phyloP scores from a whole-genome alignment of 1,140 invertebrate genomes.

The Drosophila repleta region DNA sequence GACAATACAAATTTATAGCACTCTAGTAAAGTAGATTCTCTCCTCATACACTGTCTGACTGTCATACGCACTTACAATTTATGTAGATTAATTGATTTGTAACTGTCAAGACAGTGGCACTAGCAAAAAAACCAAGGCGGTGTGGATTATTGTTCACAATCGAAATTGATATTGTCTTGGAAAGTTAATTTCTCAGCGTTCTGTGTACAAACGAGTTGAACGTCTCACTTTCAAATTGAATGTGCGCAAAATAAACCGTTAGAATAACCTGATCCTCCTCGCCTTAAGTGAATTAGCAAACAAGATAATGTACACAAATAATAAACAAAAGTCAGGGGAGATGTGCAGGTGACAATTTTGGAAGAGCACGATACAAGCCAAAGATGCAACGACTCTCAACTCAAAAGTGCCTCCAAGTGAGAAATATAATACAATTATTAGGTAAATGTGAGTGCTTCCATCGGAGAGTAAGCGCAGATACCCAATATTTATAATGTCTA shows the following conservation, averaged over 20 bases:
- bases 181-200: no score
- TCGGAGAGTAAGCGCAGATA: not conserved
- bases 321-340: not conserved
- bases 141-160: no score
- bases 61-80: not conserved
- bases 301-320: not conserved
- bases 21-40: not conserved
- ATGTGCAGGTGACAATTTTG: not conserved
- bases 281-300: not conserved
- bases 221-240: not conserved
- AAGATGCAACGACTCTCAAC: not conserved
- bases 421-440: not conserved
- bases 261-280: not conserved
- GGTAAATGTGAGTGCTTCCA: not conserved
- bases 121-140: no score
- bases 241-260: constrained; percentile 2
- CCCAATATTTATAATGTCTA: constrained; percentile 8
- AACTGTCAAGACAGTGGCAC: not conserved
- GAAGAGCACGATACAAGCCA: not conserved
- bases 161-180: no score
- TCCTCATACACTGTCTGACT: no score
- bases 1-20: constrained; percentile 50
- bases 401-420: not conserved
- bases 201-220: not conserved
- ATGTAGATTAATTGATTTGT: not conserved